Conservation (phyloP, 2,797 vertebrate species). For the Odontamblyopus lacepedii region DNA sequence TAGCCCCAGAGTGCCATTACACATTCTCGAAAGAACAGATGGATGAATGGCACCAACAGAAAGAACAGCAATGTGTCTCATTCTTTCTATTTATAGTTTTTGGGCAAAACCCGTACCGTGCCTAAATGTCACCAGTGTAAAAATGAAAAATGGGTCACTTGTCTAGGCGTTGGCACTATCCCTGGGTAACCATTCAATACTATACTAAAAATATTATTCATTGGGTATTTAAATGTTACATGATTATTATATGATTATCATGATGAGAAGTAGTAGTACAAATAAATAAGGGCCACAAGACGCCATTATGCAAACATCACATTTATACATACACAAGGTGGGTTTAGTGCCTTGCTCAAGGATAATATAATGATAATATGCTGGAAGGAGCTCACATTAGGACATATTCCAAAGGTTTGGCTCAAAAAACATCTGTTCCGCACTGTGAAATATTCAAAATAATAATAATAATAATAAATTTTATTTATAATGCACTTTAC, state of each 20-base stretch:
- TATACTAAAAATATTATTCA: too few relatives aligned
- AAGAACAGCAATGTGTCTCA: conserved; percentile 37
- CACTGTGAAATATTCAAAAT: neutral
- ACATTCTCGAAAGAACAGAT: conserved; percentile 61
- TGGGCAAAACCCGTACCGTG: conserved; percentile 52
- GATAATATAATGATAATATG: neutral
- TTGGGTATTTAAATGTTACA: too few relatives aligned
- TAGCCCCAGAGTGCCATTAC: conserved; percentile 61
- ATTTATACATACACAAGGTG: too few relatives aligned
- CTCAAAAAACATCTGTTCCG: neutral
- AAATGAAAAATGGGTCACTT: neutral
- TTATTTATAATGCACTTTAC: too few relatives aligned
- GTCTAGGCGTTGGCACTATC: neutral
- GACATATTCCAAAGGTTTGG: neutral
- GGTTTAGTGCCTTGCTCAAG: neutral
- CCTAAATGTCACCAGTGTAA: conserved; percentile 49
- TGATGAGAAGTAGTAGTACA: too few relatives aligned
- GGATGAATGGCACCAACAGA: conserved; percentile 63
- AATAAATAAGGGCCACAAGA: too few relatives aligned
- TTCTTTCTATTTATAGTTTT: conserved; percentile 63
- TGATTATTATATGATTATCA: too few relatives aligned
- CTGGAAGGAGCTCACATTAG: neutral
- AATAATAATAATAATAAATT: too few relatives aligned
- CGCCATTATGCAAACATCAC: too few relatives aligned
- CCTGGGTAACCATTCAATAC: too few relatives aligned